Conservation (phyloP, 2,113 vertebrate species). For the Prunella fulvescens region DNA sequence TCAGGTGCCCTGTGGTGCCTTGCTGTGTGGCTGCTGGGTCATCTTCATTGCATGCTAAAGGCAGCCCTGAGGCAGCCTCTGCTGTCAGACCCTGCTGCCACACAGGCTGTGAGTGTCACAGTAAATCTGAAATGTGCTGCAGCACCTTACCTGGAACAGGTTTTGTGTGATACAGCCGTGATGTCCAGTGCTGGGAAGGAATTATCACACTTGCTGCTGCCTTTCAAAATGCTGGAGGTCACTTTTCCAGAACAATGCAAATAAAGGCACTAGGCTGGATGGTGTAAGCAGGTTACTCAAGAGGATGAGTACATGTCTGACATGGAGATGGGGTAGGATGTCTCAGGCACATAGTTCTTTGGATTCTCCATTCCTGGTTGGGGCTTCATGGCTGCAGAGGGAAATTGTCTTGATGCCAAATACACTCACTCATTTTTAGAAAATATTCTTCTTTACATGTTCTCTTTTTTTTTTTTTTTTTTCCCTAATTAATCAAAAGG, state of each 20-base stretch:
- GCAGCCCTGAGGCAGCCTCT: not conserved
- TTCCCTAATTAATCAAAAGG: not conserved
- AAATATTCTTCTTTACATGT: not conserved
- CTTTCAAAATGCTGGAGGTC: not conserved
- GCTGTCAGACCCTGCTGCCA: not conserved
- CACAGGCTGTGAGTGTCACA: not conserved
- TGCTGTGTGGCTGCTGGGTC: not conserved
- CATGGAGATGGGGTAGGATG: not conserved
- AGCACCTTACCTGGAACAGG: not conserved
- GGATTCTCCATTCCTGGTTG: not conserved
- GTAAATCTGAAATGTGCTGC: not conserved
- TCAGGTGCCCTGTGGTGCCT: not conserved
- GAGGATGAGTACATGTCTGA: not conserved
- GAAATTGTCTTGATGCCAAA: not conserved
- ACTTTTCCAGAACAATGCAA: not conserved
- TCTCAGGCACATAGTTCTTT: not conserved
- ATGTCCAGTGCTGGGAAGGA: accelerated
- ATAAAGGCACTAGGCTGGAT: not conserved
- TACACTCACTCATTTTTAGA: not conserved
- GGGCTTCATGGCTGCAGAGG: not conserved
- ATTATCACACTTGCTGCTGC: accelerated
- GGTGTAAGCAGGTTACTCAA: not conserved
- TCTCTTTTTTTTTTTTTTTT: not conserved
- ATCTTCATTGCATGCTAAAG: not conserved
- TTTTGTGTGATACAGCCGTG: not conserved